Evolutionary conservation across 2,797 vertebrate genomes (phyloP).

Genomic region (Halcyon smyrnensis): DNA sequence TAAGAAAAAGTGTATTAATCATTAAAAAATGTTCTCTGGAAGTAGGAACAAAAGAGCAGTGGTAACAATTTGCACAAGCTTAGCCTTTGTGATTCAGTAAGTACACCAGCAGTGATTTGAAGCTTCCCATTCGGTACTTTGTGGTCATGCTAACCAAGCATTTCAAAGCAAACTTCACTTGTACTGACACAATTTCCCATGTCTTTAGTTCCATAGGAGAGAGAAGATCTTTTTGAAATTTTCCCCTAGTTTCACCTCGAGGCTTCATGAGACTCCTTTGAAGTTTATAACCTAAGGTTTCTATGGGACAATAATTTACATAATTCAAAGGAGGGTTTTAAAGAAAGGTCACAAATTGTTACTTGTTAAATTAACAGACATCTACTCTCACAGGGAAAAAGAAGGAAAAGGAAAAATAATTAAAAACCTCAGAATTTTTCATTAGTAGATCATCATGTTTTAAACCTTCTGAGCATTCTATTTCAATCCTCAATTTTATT

Average conservation of each 20-base stretch:
- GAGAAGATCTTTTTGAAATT: background rate
- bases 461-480: background rate
- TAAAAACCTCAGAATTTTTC: background rate
- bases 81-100: slow-evolving; percentile 37
- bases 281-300: slow-evolving; percentile 48
- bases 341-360: background rate
- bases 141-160: slow-evolving; percentile 5
- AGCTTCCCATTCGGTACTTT: background rate
- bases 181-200: slow-evolving; percentile 27
- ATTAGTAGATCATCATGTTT: background rate
- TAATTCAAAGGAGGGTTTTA: slow-evolving; percentile 21
- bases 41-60: slow-evolving; percentile 20
- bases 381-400: background rate
- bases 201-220: background rate
- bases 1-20: slow-evolving; percentile 25
- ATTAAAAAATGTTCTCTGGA: slow-evolving; percentile 17
- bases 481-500: slow-evolving; percentile 16
- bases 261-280: slow-evolving; percentile 26
- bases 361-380: background rate
- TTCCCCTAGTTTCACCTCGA: background rate
- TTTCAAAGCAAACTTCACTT: slow-evolving; percentile 49
- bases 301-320: background rate
- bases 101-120: background rate
- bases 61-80: background rate
- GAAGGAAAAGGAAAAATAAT: background rate